A percentile compares a stretch with the other conserved stretches of the same genome.
Conservation (phyloP, 2,888 invertebrate species). For the Synergus japonicus region DNA sequence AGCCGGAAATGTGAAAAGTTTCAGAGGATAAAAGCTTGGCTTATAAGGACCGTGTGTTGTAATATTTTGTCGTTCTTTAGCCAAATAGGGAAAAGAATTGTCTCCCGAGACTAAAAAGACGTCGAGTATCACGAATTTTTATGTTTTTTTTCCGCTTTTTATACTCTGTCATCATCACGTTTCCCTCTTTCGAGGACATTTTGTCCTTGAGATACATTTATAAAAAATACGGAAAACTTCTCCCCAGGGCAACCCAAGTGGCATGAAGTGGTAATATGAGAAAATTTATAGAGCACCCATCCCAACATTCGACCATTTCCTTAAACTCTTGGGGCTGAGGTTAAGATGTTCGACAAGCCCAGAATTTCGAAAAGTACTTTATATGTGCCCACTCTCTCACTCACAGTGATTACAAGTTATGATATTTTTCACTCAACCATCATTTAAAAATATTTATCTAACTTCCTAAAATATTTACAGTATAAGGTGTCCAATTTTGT, state of each 20-base stretch:
- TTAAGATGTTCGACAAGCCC: constrained; percentile 7
- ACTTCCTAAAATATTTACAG: no score
- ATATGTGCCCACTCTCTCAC: background rate
- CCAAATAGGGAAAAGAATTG: background rate
- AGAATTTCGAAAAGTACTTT: background rate
- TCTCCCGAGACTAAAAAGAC: background rate
- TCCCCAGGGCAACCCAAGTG: constrained; percentile 16
- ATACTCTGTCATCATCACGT: background rate
- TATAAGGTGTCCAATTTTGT: no score
- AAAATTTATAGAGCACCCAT: constrained; percentile 17
- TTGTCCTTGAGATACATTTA: constrained; percentile 24
- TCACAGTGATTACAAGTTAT: no score
- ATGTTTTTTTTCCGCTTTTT: background rate
- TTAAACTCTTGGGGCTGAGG: constrained; percentile 10
- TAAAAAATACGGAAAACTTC: constrained; percentile 9
- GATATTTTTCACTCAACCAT: no score
- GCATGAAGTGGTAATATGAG: constrained; percentile 17
- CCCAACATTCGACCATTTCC: background rate
- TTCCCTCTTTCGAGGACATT: background rate
- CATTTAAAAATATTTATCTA: no score
- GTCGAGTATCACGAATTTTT: background rate
- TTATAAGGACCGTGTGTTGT: background rate
- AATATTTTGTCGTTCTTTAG: background rate
- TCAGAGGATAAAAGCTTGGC: background rate
- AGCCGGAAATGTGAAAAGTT: background rate